Evolutionary conservation across 2,888 invertebrate species (phyloP).

Genomic region (Lydus trimaculatus): DNA sequence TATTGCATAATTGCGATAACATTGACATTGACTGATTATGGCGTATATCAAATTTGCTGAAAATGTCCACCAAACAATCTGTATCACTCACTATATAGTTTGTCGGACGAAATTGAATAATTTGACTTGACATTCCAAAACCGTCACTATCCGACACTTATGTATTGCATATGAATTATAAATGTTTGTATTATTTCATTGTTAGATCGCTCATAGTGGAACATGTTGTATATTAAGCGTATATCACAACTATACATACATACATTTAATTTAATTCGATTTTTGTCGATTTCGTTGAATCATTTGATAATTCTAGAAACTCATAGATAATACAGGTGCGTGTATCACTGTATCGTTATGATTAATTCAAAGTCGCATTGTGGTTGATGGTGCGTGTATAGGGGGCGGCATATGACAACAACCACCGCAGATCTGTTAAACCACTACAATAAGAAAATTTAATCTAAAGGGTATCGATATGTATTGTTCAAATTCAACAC

Average conservation of each 20-base stretch:
- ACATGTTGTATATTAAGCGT: too few relatives aligned
- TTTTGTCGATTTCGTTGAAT: neutral
- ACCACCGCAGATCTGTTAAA: conserved; percentile 56
- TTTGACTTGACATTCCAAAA: neutral
- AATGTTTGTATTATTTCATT: too few relatives aligned
- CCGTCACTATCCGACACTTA: too few relatives aligned
- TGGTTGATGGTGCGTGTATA: conserved; percentile 19
- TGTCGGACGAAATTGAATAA: neutral
- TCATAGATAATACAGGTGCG: neutral
- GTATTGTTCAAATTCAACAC: conserved; percentile 53
- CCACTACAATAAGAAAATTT: conserved; percentile 43
- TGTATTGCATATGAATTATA: too few relatives aligned
- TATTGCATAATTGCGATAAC: neutral
- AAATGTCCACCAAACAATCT: neutral
- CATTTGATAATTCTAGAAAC: neutral
- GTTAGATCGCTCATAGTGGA: too few relatives aligned
- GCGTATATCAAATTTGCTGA: neutral
- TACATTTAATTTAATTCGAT: neutral
- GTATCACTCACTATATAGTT: neutral
- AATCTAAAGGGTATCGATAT: conserved; percentile 50
- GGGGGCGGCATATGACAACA: conserved; percentile 55
- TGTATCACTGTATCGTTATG: conserved; percentile 1
- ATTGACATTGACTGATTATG: neutral
- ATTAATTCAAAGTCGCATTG: conserved; percentile 9
- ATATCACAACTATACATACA: too few relatives aligned